phyloP scores from a whole-genome alignment of 2,797 vertebrate species.

The Megalops cyprinoides region DNA sequence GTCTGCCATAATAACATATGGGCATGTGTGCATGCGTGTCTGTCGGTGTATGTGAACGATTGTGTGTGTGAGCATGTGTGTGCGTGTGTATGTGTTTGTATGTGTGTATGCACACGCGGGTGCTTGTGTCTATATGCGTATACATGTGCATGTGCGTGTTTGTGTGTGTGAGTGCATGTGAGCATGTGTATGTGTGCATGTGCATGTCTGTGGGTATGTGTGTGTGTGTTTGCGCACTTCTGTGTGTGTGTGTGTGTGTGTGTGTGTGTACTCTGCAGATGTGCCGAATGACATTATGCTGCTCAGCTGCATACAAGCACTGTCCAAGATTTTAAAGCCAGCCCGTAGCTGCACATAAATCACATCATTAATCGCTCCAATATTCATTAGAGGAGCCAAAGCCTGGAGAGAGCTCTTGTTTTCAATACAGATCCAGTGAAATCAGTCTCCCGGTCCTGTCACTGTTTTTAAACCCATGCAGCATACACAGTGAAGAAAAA shows the following conservation, averaged over 20 bases:
- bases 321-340: constrained; percentile 32
- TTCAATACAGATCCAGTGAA: constrained; percentile 35
- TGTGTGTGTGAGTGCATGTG: background rate
- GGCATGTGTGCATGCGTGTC: too few species aligned
- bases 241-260: constrained; percentile 1
- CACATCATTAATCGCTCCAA: constrained; percentile 36
- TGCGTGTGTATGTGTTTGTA: too few species aligned
- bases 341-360: constrained; percentile 34
- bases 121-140: background rate
- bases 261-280: constrained; percentile 1
- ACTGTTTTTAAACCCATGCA: background rate
- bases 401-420: constrained; percentile 23
- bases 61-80: too few species aligned
- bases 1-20: too few species aligned
- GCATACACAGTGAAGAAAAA: constrained; percentile 28
- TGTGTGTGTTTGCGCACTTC: constrained; percentile 3
- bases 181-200: background rate
- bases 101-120: too few species aligned
- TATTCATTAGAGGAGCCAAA: constrained; percentile 36
- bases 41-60: too few species aligned
- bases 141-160: background rate
- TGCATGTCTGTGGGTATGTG: constrained; percentile 1
- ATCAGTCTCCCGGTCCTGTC: constrained; percentile 25
- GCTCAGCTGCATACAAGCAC: constrained; percentile 24
- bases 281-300: constrained; percentile 25